Evolutionary conservation across 2,113 vertebrate genomes (phyloP), one percentile per base, ranked within the genome.

Genomic region (Cinclus mexicanus): DNA sequence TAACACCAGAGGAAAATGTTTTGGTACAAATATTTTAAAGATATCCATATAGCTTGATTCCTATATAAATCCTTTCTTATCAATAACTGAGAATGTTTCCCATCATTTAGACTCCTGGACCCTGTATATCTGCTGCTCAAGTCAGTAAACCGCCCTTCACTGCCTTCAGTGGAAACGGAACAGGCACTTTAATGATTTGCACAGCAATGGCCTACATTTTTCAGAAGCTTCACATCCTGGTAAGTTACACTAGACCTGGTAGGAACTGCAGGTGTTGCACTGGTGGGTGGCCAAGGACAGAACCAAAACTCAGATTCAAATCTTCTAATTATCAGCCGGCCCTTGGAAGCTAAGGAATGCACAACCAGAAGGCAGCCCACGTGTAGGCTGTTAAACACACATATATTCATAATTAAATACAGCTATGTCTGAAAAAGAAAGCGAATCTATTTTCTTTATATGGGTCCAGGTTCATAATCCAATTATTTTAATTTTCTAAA

Each of bases 231-330:
- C 85, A 79, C 47, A 44, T 42, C 63, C 87, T 37, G 14, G 23
- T 49, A 96, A 79, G 41, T 79, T 57, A 87, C 78, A 83, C 19
- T 70, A 94, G 65, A 69, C 57, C 55, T 53, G 78, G 86, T 14
- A 35, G 56, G 55, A 83, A 10, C 47, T 52, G 92, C 87, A 94
- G 78, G 82, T 72, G 84, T 81, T 71, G 68, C 1, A 2, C 81
- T 33, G 35, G 57, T 90, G 70, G 67, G 39, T 4, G 2, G 76
- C 39, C 85, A 80, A 61, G 55, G 72, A 50, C 76, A 95, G 47
- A 83, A 83, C n/a, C 92, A 87, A 87, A 94, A 94, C 63, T 84
- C 76, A 41, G 80, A 94, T 84, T 68, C 64, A 64, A 28, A 78
- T 89, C 89, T 90, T 28, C 41, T 76, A 37, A 89, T 91, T 46